phyloP scores from a whole-genome alignment of 30 jellyfish, hydroid and myxozoan species.

The Pseudorhiza aurosa region DNA sequence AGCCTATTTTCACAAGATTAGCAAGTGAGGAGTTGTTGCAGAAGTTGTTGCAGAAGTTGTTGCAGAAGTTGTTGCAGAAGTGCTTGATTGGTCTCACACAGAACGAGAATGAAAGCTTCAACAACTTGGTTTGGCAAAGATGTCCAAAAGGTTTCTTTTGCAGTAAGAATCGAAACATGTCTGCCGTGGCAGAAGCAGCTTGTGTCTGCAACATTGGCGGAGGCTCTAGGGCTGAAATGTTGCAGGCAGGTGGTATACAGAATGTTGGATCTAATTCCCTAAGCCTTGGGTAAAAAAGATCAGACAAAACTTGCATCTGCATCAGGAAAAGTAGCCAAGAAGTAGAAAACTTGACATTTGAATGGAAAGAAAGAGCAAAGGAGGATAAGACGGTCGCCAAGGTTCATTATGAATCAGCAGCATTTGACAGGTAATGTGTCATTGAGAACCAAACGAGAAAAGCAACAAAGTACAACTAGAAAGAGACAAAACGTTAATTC shows the following conservation, averaged over 20 bases:
- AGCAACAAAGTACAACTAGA: not conserved
- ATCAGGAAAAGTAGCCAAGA: not conserved
- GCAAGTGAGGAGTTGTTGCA: not conserved
- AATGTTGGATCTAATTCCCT: not conserved
- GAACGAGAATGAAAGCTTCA: conserved; percentile 18
- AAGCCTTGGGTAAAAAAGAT: not conserved
- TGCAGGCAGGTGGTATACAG: conserved; percentile 2
- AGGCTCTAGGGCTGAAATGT: not conserved
- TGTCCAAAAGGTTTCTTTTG: conserved; percentile 11
- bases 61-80: conserved; percentile 5
- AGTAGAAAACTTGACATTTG: not conserved
- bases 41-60: too few relatives aligned
- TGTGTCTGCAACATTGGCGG: conserved; percentile 10
- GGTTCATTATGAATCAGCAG: conserved; percentile 10
- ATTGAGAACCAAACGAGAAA: not conserved
- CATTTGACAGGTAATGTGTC: conserved; percentile 3
- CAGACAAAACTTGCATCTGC: not conserved
- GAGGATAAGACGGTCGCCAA: not conserved
- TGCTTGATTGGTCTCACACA: conserved; percentile 15
- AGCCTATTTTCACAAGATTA: not conserved
- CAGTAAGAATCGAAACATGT: not conserved
- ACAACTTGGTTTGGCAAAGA: conserved; percentile 11
- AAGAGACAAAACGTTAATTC: too few relatives aligned
- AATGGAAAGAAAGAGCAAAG: not conserved
- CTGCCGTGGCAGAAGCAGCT: conserved; percentile 32